Evolutionary conservation across 2,888 invertebrate genomes (phyloP).

Genomic region (Chaetoderma sp.): DNA sequence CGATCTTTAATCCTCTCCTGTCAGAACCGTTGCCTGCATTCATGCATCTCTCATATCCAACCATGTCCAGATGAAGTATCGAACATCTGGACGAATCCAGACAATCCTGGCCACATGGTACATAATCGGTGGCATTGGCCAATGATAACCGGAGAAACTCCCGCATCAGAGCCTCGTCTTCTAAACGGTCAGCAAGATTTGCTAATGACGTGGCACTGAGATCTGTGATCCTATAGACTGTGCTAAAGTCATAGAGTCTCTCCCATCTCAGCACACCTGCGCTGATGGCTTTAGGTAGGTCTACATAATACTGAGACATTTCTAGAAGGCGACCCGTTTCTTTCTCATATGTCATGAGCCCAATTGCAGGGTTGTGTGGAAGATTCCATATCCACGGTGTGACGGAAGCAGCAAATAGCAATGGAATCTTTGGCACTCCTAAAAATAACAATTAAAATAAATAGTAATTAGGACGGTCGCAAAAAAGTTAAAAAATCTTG

Average conservation of each 20-base stretch:
- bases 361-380: conserved; percentile 85
- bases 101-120: too few relatives aligned
- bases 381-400: conserved; percentile 48
- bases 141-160: background rate
- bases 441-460: too few relatives aligned
- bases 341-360: conserved; percentile 90
- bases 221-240: conserved; percentile 81
- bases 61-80: too few relatives aligned
- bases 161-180: background rate
- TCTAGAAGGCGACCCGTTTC: conserved; percentile 78
- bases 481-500: too few relatives aligned
- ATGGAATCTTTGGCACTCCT: too few relatives aligned
- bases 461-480: too few relatives aligned
- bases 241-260: conserved; percentile 85
- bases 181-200: conserved; percentile 72
- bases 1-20: too few relatives aligned
- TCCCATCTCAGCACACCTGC: conserved; percentile 83
- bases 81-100: too few relatives aligned
- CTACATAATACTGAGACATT: conserved; percentile 90
- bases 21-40: too few relatives aligned
- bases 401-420: too few relatives aligned
- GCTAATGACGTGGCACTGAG: conserved; percentile 84
- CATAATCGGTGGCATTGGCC: too few relatives aligned
- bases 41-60: too few relatives aligned
- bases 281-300: conserved; percentile 76